Evolutionary conservation across 2,797 vertebrate species (phyloP).

Genomic region (Sebastes oblongus): DNA sequence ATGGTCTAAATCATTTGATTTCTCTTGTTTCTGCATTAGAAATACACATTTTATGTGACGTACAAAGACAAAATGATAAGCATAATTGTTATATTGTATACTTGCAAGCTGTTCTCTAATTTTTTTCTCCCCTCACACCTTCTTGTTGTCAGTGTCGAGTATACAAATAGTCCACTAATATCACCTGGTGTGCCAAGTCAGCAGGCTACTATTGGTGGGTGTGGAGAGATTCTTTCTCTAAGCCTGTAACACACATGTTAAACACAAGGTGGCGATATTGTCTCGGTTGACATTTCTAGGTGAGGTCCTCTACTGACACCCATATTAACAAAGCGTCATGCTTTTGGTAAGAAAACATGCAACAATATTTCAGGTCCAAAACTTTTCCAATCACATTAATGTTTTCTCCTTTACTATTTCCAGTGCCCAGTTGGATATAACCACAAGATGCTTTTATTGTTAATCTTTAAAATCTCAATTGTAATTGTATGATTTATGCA

Average conservation of each 20-base stretch:
- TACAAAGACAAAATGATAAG: background rate
- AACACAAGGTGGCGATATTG: constrained; percentile 69
- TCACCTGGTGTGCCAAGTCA: background rate
- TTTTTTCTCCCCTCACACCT: accelerated
- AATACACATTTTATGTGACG: background rate
- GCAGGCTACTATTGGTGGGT: background rate
- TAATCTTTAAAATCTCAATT: background rate
- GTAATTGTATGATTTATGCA: background rate
- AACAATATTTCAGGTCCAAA: background rate
- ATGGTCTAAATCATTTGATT: background rate
- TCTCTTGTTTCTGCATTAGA: background rate
- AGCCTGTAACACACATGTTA: constrained; percentile 1
- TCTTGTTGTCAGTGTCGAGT: background rate
- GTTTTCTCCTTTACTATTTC: background rate
- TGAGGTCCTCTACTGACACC: background rate
- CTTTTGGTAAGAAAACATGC: background rate
- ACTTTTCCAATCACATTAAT: background rate
- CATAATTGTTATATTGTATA: background rate
- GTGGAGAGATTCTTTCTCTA: background rate
- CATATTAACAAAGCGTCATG: background rate
- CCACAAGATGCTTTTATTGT: background rate
- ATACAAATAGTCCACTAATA: background rate
- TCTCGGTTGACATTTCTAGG: constrained; percentile 21
- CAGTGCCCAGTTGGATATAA: background rate
- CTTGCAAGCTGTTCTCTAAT: background rate